Percentiles rank a stretch among this genome's conserved stretches.
These are phyloP conservation scores for Danionella dracula DNA, from an alignment of 2,797 vertebrate genomes.

Conservation along the genomic window DNA sequence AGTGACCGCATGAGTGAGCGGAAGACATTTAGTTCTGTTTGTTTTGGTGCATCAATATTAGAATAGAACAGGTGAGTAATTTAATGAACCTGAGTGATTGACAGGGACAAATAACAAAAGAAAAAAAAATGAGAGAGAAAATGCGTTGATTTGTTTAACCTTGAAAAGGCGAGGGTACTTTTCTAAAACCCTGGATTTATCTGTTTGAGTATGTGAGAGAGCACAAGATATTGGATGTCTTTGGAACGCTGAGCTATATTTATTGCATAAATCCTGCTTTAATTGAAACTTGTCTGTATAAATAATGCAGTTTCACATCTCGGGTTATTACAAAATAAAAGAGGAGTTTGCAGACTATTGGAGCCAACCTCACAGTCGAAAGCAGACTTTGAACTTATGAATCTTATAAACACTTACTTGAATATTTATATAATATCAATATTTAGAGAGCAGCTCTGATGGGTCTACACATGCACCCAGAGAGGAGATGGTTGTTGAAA, in stretches of 20 bases:
- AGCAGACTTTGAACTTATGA: slow-evolving; percentile 10
- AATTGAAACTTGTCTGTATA: slow-evolving; percentile 69
- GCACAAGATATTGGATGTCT: not conserved
- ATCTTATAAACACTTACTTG: slow-evolving; percentile 19
- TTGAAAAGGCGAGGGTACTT: slow-evolving; percentile 58
- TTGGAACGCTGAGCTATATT: slow-evolving; percentile 54
- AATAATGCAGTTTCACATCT: slow-evolving; percentile 58
- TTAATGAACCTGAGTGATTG: slow-evolving; percentile 4
- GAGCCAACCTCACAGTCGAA: slow-evolving; percentile 15
- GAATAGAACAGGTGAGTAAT: not conserved
- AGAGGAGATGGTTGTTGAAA: not conserved
- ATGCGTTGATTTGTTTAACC: slow-evolving; percentile 65
- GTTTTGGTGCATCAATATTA: slow-evolving; percentile 1
- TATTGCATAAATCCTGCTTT: slow-evolving; percentile 64
- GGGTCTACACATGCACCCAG: not conserved
- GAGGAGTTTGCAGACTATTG: not conserved
- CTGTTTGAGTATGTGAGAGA: not conserved
- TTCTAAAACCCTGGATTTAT: slow-evolving; percentile 12
- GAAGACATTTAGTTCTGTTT: not conserved
- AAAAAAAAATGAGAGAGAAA: not conserved
- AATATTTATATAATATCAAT: slow-evolving; percentile 38
- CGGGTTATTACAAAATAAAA: slow-evolving; percentile 31
- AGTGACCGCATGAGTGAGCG: not conserved
- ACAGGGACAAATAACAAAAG: not conserved
- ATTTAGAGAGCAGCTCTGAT: slow-evolving; percentile 15